Evolutionary conservation across 1,140 invertebrate species (phyloP).

Genomic region (Panagrolaimus sp.): DNA sequence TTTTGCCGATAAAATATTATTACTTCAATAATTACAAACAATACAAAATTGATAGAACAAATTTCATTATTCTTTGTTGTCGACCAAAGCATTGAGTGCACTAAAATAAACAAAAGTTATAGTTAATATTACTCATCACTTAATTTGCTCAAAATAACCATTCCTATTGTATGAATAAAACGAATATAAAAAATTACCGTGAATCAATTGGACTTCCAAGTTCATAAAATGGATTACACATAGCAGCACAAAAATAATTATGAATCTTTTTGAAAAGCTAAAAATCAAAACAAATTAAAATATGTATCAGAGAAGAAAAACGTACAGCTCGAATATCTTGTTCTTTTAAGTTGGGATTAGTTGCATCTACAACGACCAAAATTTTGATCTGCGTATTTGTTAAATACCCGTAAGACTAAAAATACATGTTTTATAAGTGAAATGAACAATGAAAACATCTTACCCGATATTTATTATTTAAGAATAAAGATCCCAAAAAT

Average conservation of each 20-base stretch:
- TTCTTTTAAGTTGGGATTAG: constrained; percentile 44
- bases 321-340: constrained; percentile 45
- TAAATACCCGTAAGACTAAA: constrained; percentile 56
- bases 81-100: constrained; percentile 7
- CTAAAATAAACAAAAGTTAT: not conserved
- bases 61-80: constrained; percentile 57
- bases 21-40: not conserved
- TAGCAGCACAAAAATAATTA: constrained; percentile 46
- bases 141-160: not conserved
- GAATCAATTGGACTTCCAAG: constrained; percentile 42
- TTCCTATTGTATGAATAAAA: not conserved
- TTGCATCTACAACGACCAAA: constrained; percentile 48
- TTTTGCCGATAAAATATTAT: not conserved
- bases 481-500: constrained; percentile 10
- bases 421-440: not conserved
- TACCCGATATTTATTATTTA: constrained; percentile 12
- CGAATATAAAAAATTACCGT: constrained; percentile 27
- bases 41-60: not conserved
- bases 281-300: constrained; percentile 18
- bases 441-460: not conserved
- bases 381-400: constrained; percentile 55
- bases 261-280: constrained; percentile 53
- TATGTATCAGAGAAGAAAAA: constrained; percentile 23
- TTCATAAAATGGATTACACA: constrained; percentile 54
- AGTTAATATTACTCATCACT: no score